Evolutionary conservation across 2,888 invertebrate species (phyloP), one percentile per base, ranked within the genome.

Genomic region (Mechanitis mazaeus): DNA sequence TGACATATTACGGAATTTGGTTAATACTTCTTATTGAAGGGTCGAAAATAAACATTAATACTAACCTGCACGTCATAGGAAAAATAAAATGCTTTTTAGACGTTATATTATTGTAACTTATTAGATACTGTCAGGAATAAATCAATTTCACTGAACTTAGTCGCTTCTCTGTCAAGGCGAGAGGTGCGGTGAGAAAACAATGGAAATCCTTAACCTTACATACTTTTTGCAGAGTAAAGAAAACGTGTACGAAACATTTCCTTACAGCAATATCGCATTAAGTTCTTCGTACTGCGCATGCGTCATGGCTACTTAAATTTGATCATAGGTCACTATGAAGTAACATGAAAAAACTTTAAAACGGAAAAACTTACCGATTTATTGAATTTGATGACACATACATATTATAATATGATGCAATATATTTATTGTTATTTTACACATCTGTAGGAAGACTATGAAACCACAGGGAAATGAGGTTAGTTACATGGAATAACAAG

Each of bases 151-250:
- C 53, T 62, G 56, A 62, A 62, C 59, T 56, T 45, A 47, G 45
- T 54, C 61, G 59, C 59, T 45, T 61, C 64, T 63, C 63, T 63
- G 67, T 59, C 67, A 66, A 66, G 67, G 64, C 62, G 66, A 67
- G 61, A 55, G 64, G 64, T 68, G 68, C 59, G 69, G 71, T 68
- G 59, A 42, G 66, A 63, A 66, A 66, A 71, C 68, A 70, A 70
- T 69, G 64, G 66, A 66, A 65, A 63, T 57, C 59, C 62, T 59
- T 63, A 64, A 64, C 64, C 64, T 66, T 59, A 58, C 64, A 38
- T 60, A 64, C 45, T 42, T 42, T 42, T 42, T 64, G 56, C 56
- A 55, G 31, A 57, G 57, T 56, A 58, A 60, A 56, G 45, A 54
- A 46, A 58, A 62, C 50, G 59, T 55, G 58, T 56, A 56, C 58